These are phyloP conservation scores for Danio rerio DNA, from an alignment of 2,113 vertebrate species.

Conservation along the genomic window GRCz12tu NC_133188.1:29320001-29320500, in stretches of 20 bases:
- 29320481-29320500: not conserved
- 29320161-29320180: conserved; percentile 36
- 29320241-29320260: conserved; percentile 45
- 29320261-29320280: conserved; percentile 52
- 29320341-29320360: conserved; percentile 50
- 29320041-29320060: conserved; percentile 56
- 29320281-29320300: conserved; percentile 60
- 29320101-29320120: conserved; percentile 29
- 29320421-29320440: conserved; percentile 19
- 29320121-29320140: conserved; percentile 31
- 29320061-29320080: conserved; percentile 56
- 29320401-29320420: conserved; percentile 42
- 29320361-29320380: conserved; percentile 58
- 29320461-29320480: not conserved
- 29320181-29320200: conserved; percentile 22
- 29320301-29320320: conserved; percentile 49
- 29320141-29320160: conserved; percentile 42
- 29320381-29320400: conserved; percentile 52
- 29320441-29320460: conserved; percentile 4
- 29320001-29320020: conserved; percentile 39
- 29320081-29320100: conserved; percentile 46
- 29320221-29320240: conserved; percentile 30
- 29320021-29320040: conserved; percentile 59
- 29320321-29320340: conserved; percentile 53
- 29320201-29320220: conserved; percentile 37